A percentile compares a stretch with the other conserved stretches of the same genome.
phyloP scores from a whole-genome alignment of 2,888 invertebrate genomes.

The Scaptomyza polygonia region DNA sequence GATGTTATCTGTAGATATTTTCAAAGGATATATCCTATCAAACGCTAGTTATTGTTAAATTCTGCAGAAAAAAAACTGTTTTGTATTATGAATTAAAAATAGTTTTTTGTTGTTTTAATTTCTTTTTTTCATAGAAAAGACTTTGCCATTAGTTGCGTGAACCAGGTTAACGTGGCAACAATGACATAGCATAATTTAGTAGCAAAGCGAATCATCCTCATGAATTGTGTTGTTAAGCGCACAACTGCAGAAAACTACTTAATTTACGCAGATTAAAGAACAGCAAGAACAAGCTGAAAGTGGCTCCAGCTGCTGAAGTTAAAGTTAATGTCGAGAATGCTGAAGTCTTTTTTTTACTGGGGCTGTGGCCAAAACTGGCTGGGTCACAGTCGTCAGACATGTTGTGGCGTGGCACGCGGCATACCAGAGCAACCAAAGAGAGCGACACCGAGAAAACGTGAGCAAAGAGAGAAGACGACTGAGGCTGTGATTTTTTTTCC shows the following conservation, averaged over 20 bases:
- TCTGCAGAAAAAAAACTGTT: neutral
- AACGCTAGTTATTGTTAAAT: no score
- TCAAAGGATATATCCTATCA: no score
- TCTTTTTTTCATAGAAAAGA: conserved; percentile 15
- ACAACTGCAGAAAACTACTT: conserved; percentile 65
- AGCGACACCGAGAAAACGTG: conserved; percentile 6
- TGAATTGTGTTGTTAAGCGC: conserved; percentile 74
- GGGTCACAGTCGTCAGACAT: conserved; percentile 75
- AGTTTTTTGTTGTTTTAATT: neutral
- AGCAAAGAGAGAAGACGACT: conserved; percentile 16
- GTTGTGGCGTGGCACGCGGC: conserved; percentile 71
- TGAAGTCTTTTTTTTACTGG: conserved; percentile 12
- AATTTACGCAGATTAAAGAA: conserved; percentile 68
- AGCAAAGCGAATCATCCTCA: conserved; percentile 30
- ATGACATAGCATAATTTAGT: conserved; percentile 66
- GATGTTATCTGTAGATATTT: conserved; percentile 10
- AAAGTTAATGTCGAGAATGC: neutral
- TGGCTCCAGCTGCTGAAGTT: conserved; percentile 12
- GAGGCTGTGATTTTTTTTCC: conserved; percentile 46
- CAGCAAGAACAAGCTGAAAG: conserved; percentile 25
- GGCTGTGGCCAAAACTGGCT: conserved; percentile 54
- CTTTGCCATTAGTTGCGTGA: conserved; percentile 2
- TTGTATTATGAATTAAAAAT: conserved; percentile 4
- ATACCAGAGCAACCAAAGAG: conserved; percentile 50
- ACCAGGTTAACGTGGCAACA: conserved; percentile 30